A percentile compares a stretch with the other conserved stretches of the same genome.
Conservation (phyloP, 2,888 invertebrate genomes). For the Phanerotoma sp. region DNA sequence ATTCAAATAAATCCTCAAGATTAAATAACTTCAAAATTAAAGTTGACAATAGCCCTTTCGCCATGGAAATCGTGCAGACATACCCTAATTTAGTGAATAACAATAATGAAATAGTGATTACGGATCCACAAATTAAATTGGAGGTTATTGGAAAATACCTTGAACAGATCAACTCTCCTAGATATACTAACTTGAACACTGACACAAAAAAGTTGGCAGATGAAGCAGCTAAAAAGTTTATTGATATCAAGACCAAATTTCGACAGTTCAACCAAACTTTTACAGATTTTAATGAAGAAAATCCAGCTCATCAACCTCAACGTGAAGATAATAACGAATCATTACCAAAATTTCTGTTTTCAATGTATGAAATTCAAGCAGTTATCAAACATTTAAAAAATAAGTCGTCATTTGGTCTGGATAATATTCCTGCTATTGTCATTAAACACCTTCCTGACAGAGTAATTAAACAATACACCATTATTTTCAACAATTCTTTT, state of each 20-base stretch:
- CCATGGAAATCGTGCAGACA: background rate
- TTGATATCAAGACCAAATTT: background rate
- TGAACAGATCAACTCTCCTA: slow-evolving; percentile 19
- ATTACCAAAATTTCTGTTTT: background rate
- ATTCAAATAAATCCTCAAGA: background rate
- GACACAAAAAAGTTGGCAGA: background rate
- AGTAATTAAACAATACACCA: slow-evolving; percentile 16
- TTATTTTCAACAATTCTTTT: slow-evolving; percentile 12
- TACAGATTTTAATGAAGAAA: background rate
- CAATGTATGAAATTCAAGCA: background rate
- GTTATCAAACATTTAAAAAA: slow-evolving; percentile 2
- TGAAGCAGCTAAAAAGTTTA: background rate
- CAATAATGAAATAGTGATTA: background rate
- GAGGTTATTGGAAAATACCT: slow-evolving; percentile 16
- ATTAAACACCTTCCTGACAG: slow-evolving; percentile 19
- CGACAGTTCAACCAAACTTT: background rate
- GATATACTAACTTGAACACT: slow-evolving; percentile 13
- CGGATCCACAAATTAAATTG: slow-evolving; percentile 8
- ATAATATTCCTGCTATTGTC: slow-evolving; percentile 10
- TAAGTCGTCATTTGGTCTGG: slow-evolving; percentile 7
- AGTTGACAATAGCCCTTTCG: background rate
- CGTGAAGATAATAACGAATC: background rate
- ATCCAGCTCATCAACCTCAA: slow-evolving; percentile 3
- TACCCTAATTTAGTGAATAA: background rate
- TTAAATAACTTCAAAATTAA: slow-evolving; percentile 5